phyloP scores from a whole-genome alignment of 2,113 vertebrate genomes.

The Eonycteris spelaea region DNA sequence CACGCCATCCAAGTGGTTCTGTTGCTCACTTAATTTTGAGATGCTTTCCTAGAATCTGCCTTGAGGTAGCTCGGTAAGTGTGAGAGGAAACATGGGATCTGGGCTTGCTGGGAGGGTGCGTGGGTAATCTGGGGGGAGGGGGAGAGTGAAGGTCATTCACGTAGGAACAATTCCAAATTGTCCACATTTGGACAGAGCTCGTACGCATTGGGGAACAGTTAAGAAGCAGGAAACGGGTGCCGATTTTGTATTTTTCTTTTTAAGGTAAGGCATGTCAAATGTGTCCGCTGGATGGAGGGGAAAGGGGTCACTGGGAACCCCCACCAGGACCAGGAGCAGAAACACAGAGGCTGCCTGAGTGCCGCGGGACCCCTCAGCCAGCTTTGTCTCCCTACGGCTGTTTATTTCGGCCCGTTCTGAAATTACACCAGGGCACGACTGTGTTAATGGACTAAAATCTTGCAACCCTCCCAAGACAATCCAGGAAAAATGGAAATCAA shows the following conservation, averaged over 20 bases:
- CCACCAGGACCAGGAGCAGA: background rate
- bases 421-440: constrained; percentile 3
- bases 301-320: background rate
- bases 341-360: background rate
- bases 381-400: background rate
- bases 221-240: background rate
- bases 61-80: background rate
- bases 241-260: background rate
- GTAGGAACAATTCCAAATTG: background rate
- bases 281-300: background rate
- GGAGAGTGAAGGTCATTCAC: background rate
- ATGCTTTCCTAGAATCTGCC: background rate
- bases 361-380: background rate
- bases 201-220: background rate
- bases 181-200: background rate
- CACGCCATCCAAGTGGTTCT: background rate
- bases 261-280: background rate
- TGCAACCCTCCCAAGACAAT: constrained; percentile 13
- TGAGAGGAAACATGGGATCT: background rate
- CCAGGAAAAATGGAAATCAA: constrained; percentile 51
- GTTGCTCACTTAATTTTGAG: background rate
- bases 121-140: accelerated
- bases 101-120: background rate
- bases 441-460: constrained; percentile 52
- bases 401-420: background rate